These are phyloP conservation scores for Hybognathus amarus DNA, from an alignment of 2,797 vertebrate species.

Conservation along the genomic window DNA sequence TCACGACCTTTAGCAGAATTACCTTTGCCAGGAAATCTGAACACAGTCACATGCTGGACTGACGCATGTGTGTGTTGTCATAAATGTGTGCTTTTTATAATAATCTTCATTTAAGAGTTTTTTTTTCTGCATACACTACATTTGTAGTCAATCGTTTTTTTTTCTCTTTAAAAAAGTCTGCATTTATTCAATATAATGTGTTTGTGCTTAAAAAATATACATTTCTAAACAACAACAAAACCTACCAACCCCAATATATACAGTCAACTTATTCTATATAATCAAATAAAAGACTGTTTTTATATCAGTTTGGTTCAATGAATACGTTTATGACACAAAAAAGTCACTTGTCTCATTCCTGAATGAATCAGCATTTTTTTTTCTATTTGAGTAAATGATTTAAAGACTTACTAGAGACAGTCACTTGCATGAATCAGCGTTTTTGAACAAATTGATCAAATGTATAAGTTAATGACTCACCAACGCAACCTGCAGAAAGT, in stretches of 20 bases:
- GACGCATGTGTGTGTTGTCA: background rate
- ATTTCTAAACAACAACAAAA: too few relatives aligned
- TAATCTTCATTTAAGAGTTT: background rate
- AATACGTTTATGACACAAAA: background rate
- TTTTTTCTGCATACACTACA: background rate
- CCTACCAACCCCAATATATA: too few relatives aligned
- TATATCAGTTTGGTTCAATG: too few relatives aligned
- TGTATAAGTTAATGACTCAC: background rate
- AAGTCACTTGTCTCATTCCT: background rate
- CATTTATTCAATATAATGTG: background rate
- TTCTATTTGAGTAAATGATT: background rate
- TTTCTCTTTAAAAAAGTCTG: background rate
- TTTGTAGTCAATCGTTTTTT: background rate
- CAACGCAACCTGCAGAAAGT: background rate
- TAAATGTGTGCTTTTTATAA: background rate
- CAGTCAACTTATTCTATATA: too few relatives aligned
- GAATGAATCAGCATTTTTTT: background rate
- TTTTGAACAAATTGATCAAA: background rate
- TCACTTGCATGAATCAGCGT: background rate
- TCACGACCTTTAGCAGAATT: constrained; percentile 37
- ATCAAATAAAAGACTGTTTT: too few relatives aligned
- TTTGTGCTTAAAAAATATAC: background rate
- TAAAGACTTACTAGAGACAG: background rate
- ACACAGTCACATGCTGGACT: background rate
- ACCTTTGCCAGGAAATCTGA: constrained; percentile 1